Evolutionary conservation across 1,140 invertebrate genomes (phyloP), one percentile per base, ranked within the genome.

Genomic region (Grapholita molesta): DNA sequence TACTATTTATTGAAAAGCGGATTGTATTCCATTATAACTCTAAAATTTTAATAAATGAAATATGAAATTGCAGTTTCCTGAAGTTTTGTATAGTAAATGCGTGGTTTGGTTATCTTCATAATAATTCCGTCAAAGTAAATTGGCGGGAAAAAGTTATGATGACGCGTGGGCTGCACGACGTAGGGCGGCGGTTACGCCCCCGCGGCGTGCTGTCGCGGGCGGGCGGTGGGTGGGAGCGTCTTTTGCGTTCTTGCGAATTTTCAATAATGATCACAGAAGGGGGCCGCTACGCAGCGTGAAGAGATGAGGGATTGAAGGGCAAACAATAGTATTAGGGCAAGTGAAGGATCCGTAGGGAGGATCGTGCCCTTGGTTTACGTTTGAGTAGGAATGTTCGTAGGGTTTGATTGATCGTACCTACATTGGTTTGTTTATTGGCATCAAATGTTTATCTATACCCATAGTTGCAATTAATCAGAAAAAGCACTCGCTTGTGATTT

Each of bases 151-250:
- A 83, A 79, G 77, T 83, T 80, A 28, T 48, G 38, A 70, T 66
- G 42, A 75, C 67, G 70, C 23, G 64, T 23, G 28, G 68, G 71
- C 72, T 25, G 70, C 77, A 76, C 70, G 77, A 79, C 78, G 83
- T 86, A 90, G 86, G 88, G 88, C 86, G 88, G 88, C 79, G 85
- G 86, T 85, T 80, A 90, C 88, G 88, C 88, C 88, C 86, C 88
- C 85, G 82, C 82, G 79, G 77, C 73, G 71, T 70, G 72, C 69
- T 73, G 75, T 71, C 80, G 73, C 84, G 85, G 86, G 85, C 86
- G 85, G 86, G 85, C 85, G 82, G 86, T 90, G 86, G 88, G 88
- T 90, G 88, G 85, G 78, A 72, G 78, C 82, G 70, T 76, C 70
- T 72, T 76, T 82, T 79, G 73, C 68, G 48, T 82, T 73, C 70